These are phyloP conservation scores for Spilosoma lubricipeda DNA, from an alignment of 2,888 invertebrate genomes.

Conservation along the genomic window DNA sequence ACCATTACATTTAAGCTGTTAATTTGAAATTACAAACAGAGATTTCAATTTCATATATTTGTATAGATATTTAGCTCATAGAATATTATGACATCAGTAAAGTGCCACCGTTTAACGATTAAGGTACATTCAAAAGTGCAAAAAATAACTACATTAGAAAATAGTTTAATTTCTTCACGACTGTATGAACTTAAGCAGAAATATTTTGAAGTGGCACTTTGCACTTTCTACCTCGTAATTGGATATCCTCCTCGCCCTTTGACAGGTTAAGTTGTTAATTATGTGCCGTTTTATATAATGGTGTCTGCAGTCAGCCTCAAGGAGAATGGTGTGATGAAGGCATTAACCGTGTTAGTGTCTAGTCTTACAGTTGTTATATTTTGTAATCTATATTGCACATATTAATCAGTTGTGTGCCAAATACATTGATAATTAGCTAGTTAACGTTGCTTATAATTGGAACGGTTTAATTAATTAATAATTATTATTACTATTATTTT, in stretches of 20 bases:
- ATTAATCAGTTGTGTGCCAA: background rate
- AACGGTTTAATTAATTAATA: background rate
- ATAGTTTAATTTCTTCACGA: constrained; percentile 15
- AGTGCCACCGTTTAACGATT: background rate
- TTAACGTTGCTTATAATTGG: background rate
- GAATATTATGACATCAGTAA: background rate
- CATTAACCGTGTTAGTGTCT: constrained; percentile 36
- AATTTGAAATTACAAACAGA: no score
- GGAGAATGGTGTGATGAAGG: constrained; percentile 46
- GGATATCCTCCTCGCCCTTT: constrained; percentile 72
- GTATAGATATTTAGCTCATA: background rate
- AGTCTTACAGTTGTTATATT: constrained; percentile 19
- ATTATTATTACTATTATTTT: no score
- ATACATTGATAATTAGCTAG: background rate
- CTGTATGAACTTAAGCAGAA: constrained; percentile 24
- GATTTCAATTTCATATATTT: no score
- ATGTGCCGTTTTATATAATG: constrained; percentile 66
- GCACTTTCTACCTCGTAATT: constrained; percentile 67
- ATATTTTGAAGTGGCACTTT: constrained; percentile 61
- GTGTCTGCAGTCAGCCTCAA: constrained; percentile 51
- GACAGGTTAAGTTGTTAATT: constrained; percentile 74
- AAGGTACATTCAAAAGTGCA: background rate
- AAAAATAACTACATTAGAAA: constrained; percentile 1
- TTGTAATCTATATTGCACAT: constrained; percentile 20
- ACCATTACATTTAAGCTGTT: no score